Evolutionary conservation across 2,113 vertebrate species (phyloP).

Genomic region (Thomomys bottae): DNA sequence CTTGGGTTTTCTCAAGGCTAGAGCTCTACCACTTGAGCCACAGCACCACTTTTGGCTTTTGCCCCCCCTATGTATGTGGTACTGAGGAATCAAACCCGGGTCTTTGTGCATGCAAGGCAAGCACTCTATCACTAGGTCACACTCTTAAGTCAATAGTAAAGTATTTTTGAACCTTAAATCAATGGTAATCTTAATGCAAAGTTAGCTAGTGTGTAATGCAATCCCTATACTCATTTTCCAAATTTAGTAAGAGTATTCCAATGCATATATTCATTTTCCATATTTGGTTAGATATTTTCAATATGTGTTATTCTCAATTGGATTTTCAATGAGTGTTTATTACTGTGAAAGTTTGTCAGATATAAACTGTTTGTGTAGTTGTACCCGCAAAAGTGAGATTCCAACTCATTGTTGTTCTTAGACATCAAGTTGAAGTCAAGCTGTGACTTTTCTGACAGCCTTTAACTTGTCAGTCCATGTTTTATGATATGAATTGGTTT

Average conservation of each 20-base stretch:
- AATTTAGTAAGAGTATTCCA: neutral
- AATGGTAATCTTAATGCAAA: neutral
- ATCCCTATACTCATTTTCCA: neutral
- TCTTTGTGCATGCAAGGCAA: no score
- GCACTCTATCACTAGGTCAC: no score
- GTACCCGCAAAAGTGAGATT: neutral
- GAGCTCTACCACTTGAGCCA: no score
- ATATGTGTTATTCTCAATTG: neutral
- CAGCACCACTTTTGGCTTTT: no score
- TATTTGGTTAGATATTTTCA: neutral
- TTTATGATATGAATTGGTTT: neutral
- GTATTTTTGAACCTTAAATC: slow-evolving; percentile 17
- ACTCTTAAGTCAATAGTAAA: no score
- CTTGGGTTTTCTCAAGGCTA: no score
- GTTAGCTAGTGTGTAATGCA: neutral
- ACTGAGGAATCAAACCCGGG: no score
- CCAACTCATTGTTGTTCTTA: slow-evolving; percentile 11
- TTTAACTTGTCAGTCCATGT: neutral
- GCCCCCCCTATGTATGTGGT: no score
- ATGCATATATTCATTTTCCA: neutral
- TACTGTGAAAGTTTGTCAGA: neutral
- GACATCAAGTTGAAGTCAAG: neutral
- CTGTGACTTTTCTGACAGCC: neutral
- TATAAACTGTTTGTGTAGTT: neutral
- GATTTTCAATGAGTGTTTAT: neutral